Percentiles rank a stretch among this genome's conserved stretches.
These are phyloP conservation scores for Chymomyza amoena DNA, from an alignment of 2,888 invertebrate species.

Conservation along the genomic window DNA sequence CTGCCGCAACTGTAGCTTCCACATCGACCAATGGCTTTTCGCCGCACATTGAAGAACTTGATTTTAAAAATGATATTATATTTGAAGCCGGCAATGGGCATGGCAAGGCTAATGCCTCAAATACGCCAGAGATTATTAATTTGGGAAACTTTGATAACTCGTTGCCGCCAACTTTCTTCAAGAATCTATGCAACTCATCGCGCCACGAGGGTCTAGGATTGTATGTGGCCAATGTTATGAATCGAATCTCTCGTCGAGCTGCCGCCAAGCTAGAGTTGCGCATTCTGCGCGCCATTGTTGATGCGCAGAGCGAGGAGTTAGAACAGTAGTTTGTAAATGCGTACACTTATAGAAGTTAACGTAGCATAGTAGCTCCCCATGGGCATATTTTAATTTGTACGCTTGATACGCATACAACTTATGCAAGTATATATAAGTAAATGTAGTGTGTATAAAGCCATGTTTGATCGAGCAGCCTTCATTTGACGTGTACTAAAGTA, in stretches of 20 bases:
- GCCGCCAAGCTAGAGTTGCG: constrained; percentile 76
- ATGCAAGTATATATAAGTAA: no score
- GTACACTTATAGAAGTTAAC: not conserved
- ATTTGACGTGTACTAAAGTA: not conserved
- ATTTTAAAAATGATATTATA: constrained; percentile 76
- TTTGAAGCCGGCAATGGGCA: constrained; percentile 58
- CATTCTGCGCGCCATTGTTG: constrained; percentile 76
- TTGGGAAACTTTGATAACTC: constrained; percentile 76
- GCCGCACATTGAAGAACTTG: constrained; percentile 74
- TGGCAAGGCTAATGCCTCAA: constrained; percentile 26
- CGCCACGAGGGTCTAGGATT: constrained; percentile 76
- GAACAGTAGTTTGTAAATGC: constrained; percentile 54
- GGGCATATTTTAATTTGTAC: not conserved
- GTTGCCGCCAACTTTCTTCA: constrained; percentile 77
- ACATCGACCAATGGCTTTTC: constrained; percentile 75
- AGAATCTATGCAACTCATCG: constrained; percentile 76
- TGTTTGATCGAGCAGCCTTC: not conserved
- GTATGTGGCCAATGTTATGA: constrained; percentile 77
- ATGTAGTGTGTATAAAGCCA: not conserved
- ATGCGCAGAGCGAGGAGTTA: constrained; percentile 75
- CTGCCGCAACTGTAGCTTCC: constrained; percentile 66
- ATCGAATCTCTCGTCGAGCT: constrained; percentile 69
- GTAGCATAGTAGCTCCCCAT: not conserved
- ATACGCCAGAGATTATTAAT: constrained; percentile 68
- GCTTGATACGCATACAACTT: not conserved